Evolutionary conservation across 2,888 invertebrate genomes (phyloP).

Genomic region (Epicampocera succincta): DNA sequence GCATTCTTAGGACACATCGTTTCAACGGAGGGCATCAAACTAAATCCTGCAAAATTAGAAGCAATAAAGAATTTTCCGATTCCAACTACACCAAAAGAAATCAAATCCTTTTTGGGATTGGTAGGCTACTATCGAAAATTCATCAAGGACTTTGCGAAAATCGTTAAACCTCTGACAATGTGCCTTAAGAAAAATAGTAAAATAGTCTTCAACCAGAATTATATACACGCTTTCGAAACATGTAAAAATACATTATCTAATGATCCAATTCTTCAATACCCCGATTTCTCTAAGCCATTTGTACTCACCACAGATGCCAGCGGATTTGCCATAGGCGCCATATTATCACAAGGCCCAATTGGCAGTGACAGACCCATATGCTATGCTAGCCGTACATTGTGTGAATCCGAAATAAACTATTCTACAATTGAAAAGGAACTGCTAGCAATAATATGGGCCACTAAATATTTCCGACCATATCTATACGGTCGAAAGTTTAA

Average conservation of each 20-base stretch:
- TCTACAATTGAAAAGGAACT: conserved; percentile 24
- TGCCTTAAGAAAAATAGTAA: conserved; percentile 48
- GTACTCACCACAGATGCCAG: conserved; percentile 76
- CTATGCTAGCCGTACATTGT: conserved; percentile 72
- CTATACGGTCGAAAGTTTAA: neutral
- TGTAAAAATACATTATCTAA: conserved; percentile 63
- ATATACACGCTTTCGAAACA: conserved; percentile 56
- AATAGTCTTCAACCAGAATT: conserved; percentile 23
- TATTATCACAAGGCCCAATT: conserved; percentile 73
- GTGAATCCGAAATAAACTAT: conserved; percentile 1
- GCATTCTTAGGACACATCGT: too few relatives aligned
- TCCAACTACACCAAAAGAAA: too few relatives aligned
- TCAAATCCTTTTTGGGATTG: too few relatives aligned
- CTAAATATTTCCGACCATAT: neutral
- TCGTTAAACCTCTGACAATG: too few relatives aligned
- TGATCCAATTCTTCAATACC: conserved; percentile 58
- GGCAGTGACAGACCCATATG: conserved; percentile 72
- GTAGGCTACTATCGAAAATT: too few relatives aligned
- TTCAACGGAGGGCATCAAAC: too few relatives aligned
- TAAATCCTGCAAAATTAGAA: too few relatives aligned
- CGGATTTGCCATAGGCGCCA: conserved; percentile 71
- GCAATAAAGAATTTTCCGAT: too few relatives aligned
- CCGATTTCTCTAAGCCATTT: conserved; percentile 72
- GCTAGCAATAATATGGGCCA: conserved; percentile 29
- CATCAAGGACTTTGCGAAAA: too few relatives aligned